Evolutionary conservation across 2,113 vertebrate genomes (phyloP), one percentile per base, ranked within the genome.

Genomic region (Toxotes chatareus): DNA sequence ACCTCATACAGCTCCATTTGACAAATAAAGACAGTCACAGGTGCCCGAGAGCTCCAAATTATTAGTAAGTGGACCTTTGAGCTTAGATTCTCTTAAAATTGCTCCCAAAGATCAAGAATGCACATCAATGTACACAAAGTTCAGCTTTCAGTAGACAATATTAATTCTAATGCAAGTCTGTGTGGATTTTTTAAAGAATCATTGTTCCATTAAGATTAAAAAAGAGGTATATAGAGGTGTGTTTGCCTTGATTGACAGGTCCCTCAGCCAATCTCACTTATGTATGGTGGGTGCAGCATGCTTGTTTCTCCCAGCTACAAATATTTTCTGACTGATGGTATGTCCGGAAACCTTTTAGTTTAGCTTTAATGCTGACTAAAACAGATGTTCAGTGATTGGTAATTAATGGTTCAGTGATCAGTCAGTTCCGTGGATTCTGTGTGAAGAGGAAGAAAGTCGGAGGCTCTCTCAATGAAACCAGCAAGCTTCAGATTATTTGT

Each of bases 61-160:
- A 76, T 61, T 53, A 66, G 10, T 7, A 64, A 65, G 42, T 64
- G n/a, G 7, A 62, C 36, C 14, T 62, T 61, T 55, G 60, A 82
- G 40, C 21, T 70, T 49, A 17, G 53, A 70, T 71, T 76, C 42
- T 73, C 68, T 14, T 72, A 31, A 27, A 23, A 76, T 21, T 71
- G 23, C 40, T 83, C 70, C 49, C 74, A 82, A 55, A 76, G 6
- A 75, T 69, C n/a, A 64, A 81, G 13, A 65, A 76, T 7, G 1
- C 60, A 65, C 38, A 63, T 31, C 3, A 2, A 76, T 17, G 17
- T 23, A 34, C 64, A 73, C 9, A 36, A 74, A 59, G 31, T 75
- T 84, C 31, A 44, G 55, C 64, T 84, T 82, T 80, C 51, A 83
- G 27, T 55, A 76, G 19, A 23, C 5, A 16, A 67, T 42, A 69